These are phyloP conservation scores for Nematolebias whitei DNA, from an alignment of 2,113 vertebrate species.

Conservation along the genomic window DNA sequence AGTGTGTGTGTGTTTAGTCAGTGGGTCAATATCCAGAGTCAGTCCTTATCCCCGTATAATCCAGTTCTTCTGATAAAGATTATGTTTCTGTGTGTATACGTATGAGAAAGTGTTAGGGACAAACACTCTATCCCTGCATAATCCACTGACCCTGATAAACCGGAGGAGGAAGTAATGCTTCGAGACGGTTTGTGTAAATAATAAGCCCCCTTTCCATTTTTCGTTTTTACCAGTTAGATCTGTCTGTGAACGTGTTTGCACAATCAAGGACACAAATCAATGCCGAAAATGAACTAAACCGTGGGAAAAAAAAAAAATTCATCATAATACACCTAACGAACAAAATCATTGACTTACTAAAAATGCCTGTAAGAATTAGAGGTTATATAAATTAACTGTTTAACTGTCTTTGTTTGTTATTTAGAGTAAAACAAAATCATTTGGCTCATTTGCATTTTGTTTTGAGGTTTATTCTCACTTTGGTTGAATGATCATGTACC, in stretches of 20 bases:
- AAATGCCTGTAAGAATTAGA: background rate
- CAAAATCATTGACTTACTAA: background rate
- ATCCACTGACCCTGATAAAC: slow-evolving; percentile 57
- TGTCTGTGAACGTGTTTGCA: slow-evolving; percentile 25
- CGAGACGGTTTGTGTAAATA: slow-evolving; percentile 6
- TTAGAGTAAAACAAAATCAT: no score
- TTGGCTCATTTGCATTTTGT: no score
- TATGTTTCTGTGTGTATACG: slow-evolving; percentile 8
- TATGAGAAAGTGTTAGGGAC: slow-evolving; percentile 20
- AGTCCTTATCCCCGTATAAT: slow-evolving; percentile 67
- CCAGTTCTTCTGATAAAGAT: slow-evolving; percentile 53
- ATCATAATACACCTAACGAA: background rate
- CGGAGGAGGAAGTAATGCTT: slow-evolving; percentile 30
- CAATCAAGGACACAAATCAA: slow-evolving; percentile 60
- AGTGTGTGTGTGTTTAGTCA: slow-evolving; percentile 52
- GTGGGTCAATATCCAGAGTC: slow-evolving; percentile 63
- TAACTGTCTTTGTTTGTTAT: background rate
- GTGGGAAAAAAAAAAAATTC: slow-evolving; percentile 59
- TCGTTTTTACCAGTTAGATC: background rate
- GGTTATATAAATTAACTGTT: background rate
- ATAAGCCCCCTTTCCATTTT: slow-evolving; percentile 17
- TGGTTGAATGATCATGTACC: no score
- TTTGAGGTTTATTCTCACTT: no score
- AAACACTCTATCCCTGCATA: slow-evolving; percentile 56
- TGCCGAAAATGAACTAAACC: slow-evolving; percentile 36